Conservation (phyloP, 1,140 invertebrate genomes). For the Vanessa atalanta region DNA sequence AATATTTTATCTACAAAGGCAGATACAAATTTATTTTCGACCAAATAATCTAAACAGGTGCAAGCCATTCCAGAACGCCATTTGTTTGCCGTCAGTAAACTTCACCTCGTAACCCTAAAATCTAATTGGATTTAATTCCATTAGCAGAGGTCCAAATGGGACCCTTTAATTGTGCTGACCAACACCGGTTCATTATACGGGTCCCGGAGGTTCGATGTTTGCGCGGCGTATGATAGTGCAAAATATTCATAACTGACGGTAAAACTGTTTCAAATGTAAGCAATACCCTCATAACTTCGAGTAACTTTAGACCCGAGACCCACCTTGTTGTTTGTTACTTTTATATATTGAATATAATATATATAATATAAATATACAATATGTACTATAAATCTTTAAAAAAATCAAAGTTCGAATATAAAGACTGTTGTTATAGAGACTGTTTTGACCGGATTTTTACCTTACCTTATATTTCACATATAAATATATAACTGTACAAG, state of each 20-base stretch:
- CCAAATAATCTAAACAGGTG: conserved; percentile 66
- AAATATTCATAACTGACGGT: conserved; percentile 54
- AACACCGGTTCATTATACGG: conserved; percentile 65
- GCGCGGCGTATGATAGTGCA: conserved; percentile 52
- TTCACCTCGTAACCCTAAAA: conserved; percentile 78
- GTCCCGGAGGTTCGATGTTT: conserved; percentile 36
- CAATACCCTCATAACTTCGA: conserved; percentile 32
- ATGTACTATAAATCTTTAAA: too few species aligned
- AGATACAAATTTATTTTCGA: conserved; percentile 52
- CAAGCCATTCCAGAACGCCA: conserved; percentile 64
- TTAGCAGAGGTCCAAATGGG: conserved; percentile 75
- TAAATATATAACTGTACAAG: too few species aligned
- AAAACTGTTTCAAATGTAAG: conserved; percentile 40
- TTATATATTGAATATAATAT: background rate
- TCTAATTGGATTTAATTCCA: conserved; percentile 80
- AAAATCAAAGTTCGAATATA: too few species aligned
- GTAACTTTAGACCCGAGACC: conserved; percentile 19
- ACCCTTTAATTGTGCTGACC: conserved; percentile 77
- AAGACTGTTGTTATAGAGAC: background rate
- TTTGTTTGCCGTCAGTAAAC: conserved; percentile 75
- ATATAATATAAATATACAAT: background rate
- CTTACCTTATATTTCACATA: too few species aligned
- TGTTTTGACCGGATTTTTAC: background rate
- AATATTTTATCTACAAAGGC: conserved; percentile 42
- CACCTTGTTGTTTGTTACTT: conserved; percentile 31